phyloP scores from a whole-genome alignment of 2,113 vertebrate genomes.

The Centropus unirufus region DNA sequence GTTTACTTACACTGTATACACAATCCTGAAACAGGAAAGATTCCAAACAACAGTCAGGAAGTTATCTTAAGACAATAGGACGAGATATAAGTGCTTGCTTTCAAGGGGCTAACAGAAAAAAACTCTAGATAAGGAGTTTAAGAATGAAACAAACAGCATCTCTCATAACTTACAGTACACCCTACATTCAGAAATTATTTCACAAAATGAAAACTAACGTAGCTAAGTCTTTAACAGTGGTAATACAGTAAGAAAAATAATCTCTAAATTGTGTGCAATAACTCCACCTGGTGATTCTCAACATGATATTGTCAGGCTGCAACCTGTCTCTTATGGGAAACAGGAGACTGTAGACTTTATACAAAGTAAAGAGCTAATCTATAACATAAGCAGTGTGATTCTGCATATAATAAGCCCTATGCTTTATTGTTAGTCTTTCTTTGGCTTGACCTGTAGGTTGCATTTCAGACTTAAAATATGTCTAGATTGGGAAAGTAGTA shows the following conservation, averaged over 20 bases:
- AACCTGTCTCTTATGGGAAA: background rate
- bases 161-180: background rate
- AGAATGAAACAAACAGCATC: background rate
- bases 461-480: background rate
- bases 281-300: slow-evolving; percentile 64
- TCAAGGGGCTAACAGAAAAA: background rate
- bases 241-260: background rate
- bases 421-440: background rate
- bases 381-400: background rate
- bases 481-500: background rate
- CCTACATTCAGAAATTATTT: slow-evolving; percentile 8
- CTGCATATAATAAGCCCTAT: background rate
- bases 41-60: background rate
- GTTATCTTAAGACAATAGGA: background rate
- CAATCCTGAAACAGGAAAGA: background rate
- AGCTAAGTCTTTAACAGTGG: background rate
- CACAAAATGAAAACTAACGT: background rate
- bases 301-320: background rate
- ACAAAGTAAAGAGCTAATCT: background rate
- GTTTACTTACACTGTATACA: background rate
- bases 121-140: background rate
- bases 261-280: slow-evolving; percentile 44
- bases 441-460: background rate
- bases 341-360: background rate
- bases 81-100: background rate